Conservation (phyloP, 2,888 invertebrate species). For the Leptinotarsa rubiginosa region DNA sequence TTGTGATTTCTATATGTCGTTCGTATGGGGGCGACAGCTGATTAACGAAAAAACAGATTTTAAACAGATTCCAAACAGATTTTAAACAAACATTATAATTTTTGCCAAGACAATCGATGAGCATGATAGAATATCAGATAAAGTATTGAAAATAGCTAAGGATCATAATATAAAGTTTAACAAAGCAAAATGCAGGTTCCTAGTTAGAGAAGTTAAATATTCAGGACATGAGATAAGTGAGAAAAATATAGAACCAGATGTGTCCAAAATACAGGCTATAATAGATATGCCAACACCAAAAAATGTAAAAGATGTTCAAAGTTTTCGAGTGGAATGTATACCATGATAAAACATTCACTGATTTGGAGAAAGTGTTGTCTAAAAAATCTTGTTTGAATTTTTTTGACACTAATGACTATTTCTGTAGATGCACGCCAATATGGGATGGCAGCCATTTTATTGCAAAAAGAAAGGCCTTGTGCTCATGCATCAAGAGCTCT, state of each 20-base stretch:
- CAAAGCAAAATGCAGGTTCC: not conserved
- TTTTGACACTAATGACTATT: not conserved
- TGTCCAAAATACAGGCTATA: constrained; percentile 15
- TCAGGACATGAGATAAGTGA: constrained; percentile 4
- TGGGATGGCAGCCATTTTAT: too few species aligned
- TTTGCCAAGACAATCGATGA: too few species aligned
- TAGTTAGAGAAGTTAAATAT: constrained; percentile 13
- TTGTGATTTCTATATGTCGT: too few species aligned
- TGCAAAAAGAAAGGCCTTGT: too few species aligned
- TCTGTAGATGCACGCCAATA: too few species aligned
- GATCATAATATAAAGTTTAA: not conserved
- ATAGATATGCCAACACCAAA: constrained; percentile 5
- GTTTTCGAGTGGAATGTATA: not conserved
- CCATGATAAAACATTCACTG: too few species aligned
- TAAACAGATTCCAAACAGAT: too few species aligned
- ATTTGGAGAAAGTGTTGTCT: not conserved
- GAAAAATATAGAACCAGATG: constrained; percentile 1
- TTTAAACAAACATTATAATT: too few species aligned
- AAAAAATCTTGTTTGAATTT: not conserved
- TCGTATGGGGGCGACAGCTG: too few species aligned
- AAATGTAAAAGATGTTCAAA: not conserved
- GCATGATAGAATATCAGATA: not conserved
- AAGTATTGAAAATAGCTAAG: not conserved
- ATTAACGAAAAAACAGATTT: too few species aligned
- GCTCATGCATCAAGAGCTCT: too few species aligned